phyloP scores from a whole-genome alignment of 2,113 vertebrate species.

The Prunella fulvescens region DNA sequence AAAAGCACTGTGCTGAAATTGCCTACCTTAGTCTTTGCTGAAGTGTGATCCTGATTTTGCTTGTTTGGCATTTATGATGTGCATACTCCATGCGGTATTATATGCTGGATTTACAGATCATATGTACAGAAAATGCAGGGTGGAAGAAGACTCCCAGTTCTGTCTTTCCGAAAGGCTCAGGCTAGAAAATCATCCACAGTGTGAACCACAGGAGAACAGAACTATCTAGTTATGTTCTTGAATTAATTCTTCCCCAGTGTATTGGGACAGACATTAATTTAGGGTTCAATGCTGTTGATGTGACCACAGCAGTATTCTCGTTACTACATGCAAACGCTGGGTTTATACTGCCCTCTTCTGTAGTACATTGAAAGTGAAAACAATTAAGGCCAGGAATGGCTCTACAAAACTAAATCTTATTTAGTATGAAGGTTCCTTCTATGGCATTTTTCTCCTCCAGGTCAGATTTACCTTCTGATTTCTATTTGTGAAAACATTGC shows the following conservation, averaged over 20 bases:
- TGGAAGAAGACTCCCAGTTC: neutral
- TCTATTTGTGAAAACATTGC: conserved; percentile 11
- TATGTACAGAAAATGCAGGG: neutral
- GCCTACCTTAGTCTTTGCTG: neutral
- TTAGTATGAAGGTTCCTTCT: neutral
- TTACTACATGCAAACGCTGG: neutral
- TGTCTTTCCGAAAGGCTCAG: neutral
- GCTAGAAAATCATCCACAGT: neutral
- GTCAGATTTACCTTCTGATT: neutral
- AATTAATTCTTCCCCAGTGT: neutral
- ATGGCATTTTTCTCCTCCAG: neutral
- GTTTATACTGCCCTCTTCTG: conserved; percentile 55
- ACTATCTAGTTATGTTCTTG: neutral
- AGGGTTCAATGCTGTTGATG: neutral
- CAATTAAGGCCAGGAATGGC: neutral
- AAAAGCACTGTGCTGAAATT: neutral
- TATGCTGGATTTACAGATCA: neutral
- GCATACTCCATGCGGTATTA: neutral
- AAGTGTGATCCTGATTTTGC: neutral
- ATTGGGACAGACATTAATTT: neutral
- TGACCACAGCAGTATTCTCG: neutral
- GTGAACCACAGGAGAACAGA: neutral
- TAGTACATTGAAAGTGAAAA: neutral
- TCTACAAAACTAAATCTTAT: neutral
- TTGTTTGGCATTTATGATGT: neutral